A percentile compares a stretch with the other conserved stretches of the same genome.
Conservation (phyloP, 2,113 vertebrate species). For the Sclerurus mexicanus region DNA sequence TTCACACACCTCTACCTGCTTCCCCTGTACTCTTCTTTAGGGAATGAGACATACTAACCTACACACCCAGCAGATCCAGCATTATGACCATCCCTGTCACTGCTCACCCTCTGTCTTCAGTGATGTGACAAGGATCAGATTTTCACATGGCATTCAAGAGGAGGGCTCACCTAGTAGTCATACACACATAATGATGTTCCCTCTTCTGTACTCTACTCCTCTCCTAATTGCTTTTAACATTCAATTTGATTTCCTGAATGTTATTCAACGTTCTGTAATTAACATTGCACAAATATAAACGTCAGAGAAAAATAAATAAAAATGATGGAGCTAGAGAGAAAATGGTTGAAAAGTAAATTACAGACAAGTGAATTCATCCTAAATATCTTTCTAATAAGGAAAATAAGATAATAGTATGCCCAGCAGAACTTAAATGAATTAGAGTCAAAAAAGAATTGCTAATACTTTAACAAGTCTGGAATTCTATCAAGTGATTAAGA, state of each 20-base stretch:
- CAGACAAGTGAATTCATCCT: neutral
- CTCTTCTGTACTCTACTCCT: neutral
- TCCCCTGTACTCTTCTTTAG: neutral
- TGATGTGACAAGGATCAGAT: neutral
- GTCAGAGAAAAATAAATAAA: constrained; percentile 10
- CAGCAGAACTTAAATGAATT: neutral
- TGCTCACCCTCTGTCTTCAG: neutral
- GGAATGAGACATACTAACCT: neutral
- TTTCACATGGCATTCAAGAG: neutral
- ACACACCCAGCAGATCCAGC: neutral
- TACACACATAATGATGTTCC: neutral
- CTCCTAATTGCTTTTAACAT: neutral
- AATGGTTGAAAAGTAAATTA: neutral
- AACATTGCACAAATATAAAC: neutral
- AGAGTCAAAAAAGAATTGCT: neutral
- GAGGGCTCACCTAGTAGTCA: neutral
- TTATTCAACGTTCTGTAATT: constrained; percentile 7
- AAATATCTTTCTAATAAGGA: neutral
- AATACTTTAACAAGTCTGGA: neutral
- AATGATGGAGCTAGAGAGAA: neutral
- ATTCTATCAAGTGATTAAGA: neutral
- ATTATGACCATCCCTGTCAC: neutral
- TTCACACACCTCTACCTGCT: neutral
- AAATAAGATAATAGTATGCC: neutral
- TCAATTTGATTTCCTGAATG: neutral